Evolutionary conservation across 2,888 invertebrate species (phyloP).

Genomic region (Polymixis lichenea): DNA sequence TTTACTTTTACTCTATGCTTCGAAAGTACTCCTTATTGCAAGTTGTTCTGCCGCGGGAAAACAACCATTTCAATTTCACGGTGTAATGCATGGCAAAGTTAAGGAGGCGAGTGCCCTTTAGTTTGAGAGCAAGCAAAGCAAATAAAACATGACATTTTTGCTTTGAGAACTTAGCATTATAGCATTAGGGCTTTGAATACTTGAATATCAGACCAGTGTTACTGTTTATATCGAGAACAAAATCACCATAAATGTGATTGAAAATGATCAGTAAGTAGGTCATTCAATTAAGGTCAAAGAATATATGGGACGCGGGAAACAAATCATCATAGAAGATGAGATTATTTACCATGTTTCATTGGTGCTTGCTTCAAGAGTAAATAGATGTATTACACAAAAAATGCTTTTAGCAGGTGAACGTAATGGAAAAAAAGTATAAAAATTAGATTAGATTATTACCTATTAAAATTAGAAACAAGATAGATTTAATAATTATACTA

Average conservation of each 20-base stretch:
- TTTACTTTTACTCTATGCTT: too few relatives aligned
- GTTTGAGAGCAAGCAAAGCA: not conserved
- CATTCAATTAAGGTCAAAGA: constrained; percentile 41
- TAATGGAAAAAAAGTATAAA: not conserved
- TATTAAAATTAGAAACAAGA: not conserved
- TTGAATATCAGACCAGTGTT: not conserved
- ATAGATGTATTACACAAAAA: not conserved
- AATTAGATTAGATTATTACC: too few relatives aligned
- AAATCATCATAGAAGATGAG: not conserved
- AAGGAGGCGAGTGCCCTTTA: not conserved
- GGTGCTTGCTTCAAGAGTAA: not conserved
- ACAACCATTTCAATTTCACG: too few relatives aligned
- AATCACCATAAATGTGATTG: constrained; percentile 27
- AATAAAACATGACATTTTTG: not conserved
- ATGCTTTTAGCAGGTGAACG: constrained; percentile 17
- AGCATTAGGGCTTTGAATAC: not conserved
- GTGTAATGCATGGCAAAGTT: not conserved
- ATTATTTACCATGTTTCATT: not conserved
- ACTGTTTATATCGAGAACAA: constrained; percentile 7
- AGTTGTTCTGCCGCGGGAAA: too few relatives aligned
- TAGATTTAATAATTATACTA: not conserved
- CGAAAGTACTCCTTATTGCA: too few relatives aligned
- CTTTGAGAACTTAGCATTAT: not conserved
- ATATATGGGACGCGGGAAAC: not conserved
- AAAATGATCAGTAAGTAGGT: constrained; percentile 27